These are phyloP conservation scores for Hycleus phaleratus DNA, from an alignment of 1,140 invertebrate species.

Conservation along the genomic window DNA sequence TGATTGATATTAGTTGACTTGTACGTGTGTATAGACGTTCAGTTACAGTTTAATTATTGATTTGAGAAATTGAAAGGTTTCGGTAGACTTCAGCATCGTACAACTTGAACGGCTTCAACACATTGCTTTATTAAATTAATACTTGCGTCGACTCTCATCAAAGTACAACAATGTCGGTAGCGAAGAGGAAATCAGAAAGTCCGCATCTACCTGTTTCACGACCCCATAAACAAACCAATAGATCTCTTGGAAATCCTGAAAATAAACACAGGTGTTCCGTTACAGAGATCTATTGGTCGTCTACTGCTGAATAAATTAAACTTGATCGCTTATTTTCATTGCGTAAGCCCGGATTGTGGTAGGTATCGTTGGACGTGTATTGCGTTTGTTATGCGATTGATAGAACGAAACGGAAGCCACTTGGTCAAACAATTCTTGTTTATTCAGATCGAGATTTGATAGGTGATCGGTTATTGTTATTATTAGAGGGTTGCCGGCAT, in stretches of 20 bases:
- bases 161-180: neutral
- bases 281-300: too few relatives aligned
- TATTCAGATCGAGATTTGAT: slow-evolving; percentile 11
- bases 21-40: neutral
- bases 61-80: slow-evolving; percentile 10
- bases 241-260: slow-evolving; percentile 1
- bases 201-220: neutral
- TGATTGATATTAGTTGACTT: too few relatives aligned
- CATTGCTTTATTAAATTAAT: slow-evolving; percentile 21
- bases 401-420: slow-evolving; percentile 9
- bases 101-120: slow-evolving; percentile 12
- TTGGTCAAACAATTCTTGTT: slow-evolving; percentile 21
- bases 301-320: slow-evolving; percentile 15
- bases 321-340: neutral
- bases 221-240: too few relatives aligned
- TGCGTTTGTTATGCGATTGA: neutral
- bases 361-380: neutral
- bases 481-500: neutral
- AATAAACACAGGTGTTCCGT: slow-evolving; percentile 19
- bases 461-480: slow-evolving; percentile 1
- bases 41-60: slow-evolving; percentile 6
- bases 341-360: neutral
- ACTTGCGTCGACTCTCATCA: slow-evolving; percentile 7
- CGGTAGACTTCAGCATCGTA: slow-evolving; percentile 8
- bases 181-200: neutral